A percentile compares a stretch with the other conserved stretches of the same genome.
Evolutionary conservation across 2,113 vertebrate genomes (phyloP).

Genomic region (Zapus hudsonius): DNA sequence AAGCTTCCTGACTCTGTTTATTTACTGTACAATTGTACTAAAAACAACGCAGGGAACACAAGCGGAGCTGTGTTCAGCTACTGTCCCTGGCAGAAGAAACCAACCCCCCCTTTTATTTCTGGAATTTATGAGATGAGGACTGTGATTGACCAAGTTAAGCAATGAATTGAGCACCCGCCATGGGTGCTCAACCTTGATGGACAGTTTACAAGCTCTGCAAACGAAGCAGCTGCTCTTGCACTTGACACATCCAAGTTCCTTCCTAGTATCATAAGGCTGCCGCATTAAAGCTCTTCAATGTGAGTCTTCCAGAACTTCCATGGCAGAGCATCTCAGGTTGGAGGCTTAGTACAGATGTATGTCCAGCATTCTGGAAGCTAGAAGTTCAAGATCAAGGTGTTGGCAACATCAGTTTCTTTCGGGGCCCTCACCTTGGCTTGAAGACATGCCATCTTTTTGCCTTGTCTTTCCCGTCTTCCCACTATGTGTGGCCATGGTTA

Average conservation of each 20-base stretch:
- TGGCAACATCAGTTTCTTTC: neutral
- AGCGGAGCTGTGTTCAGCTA: neutral
- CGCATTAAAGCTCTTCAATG: neutral
- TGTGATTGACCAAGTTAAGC: neutral
- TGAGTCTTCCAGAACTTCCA: neutral
- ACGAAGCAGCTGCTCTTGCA: neutral
- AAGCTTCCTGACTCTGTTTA: slow-evolving; percentile 83
- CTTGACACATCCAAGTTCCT: neutral
- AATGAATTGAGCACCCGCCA: neutral
- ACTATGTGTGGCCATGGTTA: neutral
- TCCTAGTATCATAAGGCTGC: neutral
- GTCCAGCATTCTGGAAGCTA: neutral
- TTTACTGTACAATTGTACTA: slow-evolving; percentile 77
- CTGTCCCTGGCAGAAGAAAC: neutral
- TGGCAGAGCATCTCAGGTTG: neutral
- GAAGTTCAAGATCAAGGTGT: neutral
- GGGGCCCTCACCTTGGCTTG: neutral
- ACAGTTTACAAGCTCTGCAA: neutral
- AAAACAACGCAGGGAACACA: slow-evolving; percentile 66
- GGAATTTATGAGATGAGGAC: neutral
- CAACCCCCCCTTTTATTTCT: slow-evolving; percentile 7
- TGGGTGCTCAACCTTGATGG: neutral
- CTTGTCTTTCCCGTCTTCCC: neutral
- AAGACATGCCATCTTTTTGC: neutral
- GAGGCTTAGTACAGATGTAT: neutral